Conservation (phyloP, 2,888 invertebrate species). For the Trilocha varians region DNA sequence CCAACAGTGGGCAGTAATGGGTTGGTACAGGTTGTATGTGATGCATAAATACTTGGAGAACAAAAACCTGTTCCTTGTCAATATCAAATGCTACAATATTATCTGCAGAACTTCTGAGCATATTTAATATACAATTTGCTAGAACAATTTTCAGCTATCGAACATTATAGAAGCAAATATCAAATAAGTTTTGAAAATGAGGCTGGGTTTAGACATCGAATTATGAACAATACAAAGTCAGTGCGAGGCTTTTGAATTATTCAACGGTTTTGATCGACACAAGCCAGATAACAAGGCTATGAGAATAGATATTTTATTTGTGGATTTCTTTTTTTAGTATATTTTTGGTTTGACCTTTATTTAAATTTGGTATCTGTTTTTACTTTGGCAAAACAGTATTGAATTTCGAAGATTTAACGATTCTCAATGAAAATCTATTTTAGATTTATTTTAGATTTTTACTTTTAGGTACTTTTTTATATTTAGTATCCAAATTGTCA, state of each 20-base stretch:
- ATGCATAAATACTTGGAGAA: no score
- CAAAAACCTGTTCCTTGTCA: no score
- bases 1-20: no score
- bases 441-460: no score
- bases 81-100: no score
- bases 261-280: conserved; percentile 9
- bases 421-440: no score
- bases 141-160: not conserved
- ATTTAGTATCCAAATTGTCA: no score
- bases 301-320: not conserved
- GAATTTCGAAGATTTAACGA: no score
- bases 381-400: no score
- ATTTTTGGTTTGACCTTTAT: not conserved
- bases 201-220: conserved; percentile 23
- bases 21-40: no score
- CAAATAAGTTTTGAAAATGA: conserved; percentile 11
- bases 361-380: not conserved
- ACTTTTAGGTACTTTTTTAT: no score
- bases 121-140: not conserved
- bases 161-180: not conserved
- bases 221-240: conserved; percentile 31
- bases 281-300: not conserved
- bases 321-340: not conserved
- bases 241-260: conserved; percentile 26
- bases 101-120: no score